Conservation (phyloP, 2,888 invertebrate genomes). For the Sialis lutaria region DNA sequence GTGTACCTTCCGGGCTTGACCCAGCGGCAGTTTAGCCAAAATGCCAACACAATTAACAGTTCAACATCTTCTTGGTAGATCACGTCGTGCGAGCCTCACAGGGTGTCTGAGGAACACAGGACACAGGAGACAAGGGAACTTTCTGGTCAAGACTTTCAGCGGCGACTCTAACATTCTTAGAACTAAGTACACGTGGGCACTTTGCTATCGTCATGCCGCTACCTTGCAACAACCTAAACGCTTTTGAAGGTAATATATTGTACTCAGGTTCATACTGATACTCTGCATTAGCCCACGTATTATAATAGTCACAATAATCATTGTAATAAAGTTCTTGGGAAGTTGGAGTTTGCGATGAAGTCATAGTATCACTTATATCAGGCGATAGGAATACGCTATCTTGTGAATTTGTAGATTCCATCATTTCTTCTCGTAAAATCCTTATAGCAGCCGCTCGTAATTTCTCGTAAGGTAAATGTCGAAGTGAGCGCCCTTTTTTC, state of each 20-base stretch:
- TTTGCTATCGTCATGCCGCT: constrained; percentile 26
- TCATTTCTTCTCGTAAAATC: constrained; percentile 36
- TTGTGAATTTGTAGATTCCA: constrained; percentile 25
- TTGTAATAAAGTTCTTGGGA: constrained; percentile 30
- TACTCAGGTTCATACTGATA: constrained; percentile 17
- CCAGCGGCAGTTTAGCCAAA: constrained; percentile 14
- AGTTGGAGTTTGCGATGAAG: constrained; percentile 29
- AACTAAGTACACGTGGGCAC: constrained; percentile 43
- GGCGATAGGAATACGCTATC: constrained; percentile 21
- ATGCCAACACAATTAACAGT: constrained; percentile 10
- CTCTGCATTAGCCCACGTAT: constrained; percentile 28
- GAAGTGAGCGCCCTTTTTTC: constrained; percentile 32
- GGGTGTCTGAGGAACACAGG: not conserved
- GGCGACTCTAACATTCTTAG: constrained; percentile 30
- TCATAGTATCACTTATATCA: constrained; percentile 21
- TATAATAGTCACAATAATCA: constrained; percentile 35
- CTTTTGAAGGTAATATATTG: constrained; percentile 37
- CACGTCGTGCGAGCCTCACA: constrained; percentile 17
- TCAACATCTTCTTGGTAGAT: constrained; percentile 15
- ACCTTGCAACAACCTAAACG: constrained; percentile 32
- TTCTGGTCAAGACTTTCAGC: too few species aligned
- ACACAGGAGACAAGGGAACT: too few species aligned
- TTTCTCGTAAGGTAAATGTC: constrained; percentile 36
- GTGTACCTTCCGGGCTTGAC: constrained; percentile 16
- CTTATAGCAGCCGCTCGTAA: constrained; percentile 36